These are phyloP conservation scores for Hycleus phaleratus DNA, from an alignment of 1,140 invertebrate genomes.

Conservation along the genomic window DNA sequence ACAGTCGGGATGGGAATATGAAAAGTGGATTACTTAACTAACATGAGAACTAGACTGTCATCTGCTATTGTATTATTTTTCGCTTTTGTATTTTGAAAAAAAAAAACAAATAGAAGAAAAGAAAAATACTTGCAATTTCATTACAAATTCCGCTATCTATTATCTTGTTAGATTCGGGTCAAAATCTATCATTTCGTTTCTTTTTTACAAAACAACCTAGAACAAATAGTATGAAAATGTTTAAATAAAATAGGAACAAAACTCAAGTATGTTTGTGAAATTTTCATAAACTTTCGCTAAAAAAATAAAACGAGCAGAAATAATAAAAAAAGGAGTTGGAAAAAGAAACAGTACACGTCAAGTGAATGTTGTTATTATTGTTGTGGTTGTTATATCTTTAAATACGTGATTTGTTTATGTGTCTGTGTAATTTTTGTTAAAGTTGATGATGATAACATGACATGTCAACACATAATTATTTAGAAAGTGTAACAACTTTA, in stretches of 20 bases:
- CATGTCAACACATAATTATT: slow-evolving; percentile 19
- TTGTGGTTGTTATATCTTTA: too few relatives aligned
- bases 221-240: too few relatives aligned
- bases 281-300: slow-evolving; percentile 5
- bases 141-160: slow-evolving; percentile 3
- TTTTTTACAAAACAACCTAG: too few relatives aligned
- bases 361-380: too few relatives aligned
- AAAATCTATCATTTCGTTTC: neutral
- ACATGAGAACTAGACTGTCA: slow-evolving; percentile 13
- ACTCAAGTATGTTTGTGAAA: neutral
- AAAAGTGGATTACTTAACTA: slow-evolving; percentile 19
- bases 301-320: neutral
- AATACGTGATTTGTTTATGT: too few relatives aligned
- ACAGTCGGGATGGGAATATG: slow-evolving; percentile 6
- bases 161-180: slow-evolving; percentile 7
- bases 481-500: slow-evolving; percentile 26
- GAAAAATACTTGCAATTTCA: slow-evolving; percentile 7
- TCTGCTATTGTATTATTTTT: slow-evolving; percentile 9
- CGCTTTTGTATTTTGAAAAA: neutral
- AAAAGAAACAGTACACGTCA: too few relatives aligned
- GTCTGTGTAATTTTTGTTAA: neutral
- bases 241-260: too few relatives aligned
- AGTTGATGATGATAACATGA: slow-evolving; percentile 17
- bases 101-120: neutral
- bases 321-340: too few relatives aligned